Base-by-base conservation (phyloP, 30 jellyfish, hydroid and myxozoan species). In the Chrysaora quinquecirrha region DNA sequence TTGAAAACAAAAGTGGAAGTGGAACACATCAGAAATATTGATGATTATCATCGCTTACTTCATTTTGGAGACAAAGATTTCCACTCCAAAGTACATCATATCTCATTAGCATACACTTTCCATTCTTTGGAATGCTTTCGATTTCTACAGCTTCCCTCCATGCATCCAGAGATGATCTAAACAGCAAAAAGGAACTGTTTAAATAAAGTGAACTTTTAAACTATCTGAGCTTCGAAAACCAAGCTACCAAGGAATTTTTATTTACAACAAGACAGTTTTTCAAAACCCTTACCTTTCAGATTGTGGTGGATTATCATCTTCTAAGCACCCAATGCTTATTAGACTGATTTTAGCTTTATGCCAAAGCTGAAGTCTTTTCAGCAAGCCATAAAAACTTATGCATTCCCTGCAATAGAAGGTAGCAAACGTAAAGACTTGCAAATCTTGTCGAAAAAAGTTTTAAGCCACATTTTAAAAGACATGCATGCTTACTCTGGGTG, bases 321-420 rank as follows among this genome's bases (percentile, higher is more conserved):
- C n/a, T n/a, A n/a, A n/a, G n/a, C n/a, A n/a, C n/a, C 27, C 47
- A 0, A 80, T 10, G 20, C 48, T 76, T 4, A 80, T 4, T 3
- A 80, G 21, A 66, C 56, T 80, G 2, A 80, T 66, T 22, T 48
- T 80, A 6, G 90, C 90, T 16, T 49, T 61, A 52, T 80, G 83
- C 90, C 90, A 80, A 29, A 80, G 76, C 18, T 80, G 76, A 30
- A 80, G 71, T 20, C 90, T 72, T 54, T 80, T 50, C 38, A 80
- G 64, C 38, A 64, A 65, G 1, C 90, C 90, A 48, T 80, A 80
- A n/a, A 80, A 69, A 0, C 76, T 21, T 28, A 80, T 47, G 46
- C 68, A 80, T 14, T 56, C 82, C 67, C 90, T 80, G 21, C 9
- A 46, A 71, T 1, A 1, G n/a, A 67, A 67, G 0, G 16, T n/a